phyloP scores from a whole-genome alignment of 1,140 invertebrate genomes.

The Diprion similis region DNA sequence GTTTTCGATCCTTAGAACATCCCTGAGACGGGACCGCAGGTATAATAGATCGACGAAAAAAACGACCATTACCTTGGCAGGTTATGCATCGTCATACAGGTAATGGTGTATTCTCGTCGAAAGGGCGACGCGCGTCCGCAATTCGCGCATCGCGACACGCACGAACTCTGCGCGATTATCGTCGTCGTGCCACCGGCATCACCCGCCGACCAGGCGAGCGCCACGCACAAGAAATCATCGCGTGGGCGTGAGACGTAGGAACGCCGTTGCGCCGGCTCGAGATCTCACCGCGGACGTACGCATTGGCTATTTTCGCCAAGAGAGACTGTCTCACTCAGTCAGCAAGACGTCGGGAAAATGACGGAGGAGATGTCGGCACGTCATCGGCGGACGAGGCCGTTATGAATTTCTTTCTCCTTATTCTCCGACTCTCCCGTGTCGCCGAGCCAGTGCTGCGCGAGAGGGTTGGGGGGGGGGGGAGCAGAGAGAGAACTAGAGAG shows the following conservation, averaged over 20 bases:
- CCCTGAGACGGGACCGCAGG: no score
- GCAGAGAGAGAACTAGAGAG: conserved; percentile 23
- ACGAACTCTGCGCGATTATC: not conserved
- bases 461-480: conserved; percentile 22
- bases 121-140: not conserved
- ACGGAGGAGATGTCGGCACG: conserved; percentile 33
- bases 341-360: conserved; percentile 16
- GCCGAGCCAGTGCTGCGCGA: conserved; percentile 18
- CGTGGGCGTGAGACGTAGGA: not conserved
- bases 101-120: no score
- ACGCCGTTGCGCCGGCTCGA: no score
- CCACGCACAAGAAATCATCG: not conserved
- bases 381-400: conserved; percentile 37
- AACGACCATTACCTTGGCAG: no score
- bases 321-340: not conserved
- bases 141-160: not conserved
- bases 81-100: no score
- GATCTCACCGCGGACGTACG: not conserved
- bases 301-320: conserved; percentile 2
- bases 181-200: not conserved
- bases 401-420: conserved; percentile 36
- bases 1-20: no score
- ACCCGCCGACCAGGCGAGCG: not conserved
- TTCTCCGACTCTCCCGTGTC: conserved; percentile 3
- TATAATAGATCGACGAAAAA: no score